Base-by-base conservation (phyloP, 2,113 vertebrate species). In the Chelonoidis abingdonii region DNA sequence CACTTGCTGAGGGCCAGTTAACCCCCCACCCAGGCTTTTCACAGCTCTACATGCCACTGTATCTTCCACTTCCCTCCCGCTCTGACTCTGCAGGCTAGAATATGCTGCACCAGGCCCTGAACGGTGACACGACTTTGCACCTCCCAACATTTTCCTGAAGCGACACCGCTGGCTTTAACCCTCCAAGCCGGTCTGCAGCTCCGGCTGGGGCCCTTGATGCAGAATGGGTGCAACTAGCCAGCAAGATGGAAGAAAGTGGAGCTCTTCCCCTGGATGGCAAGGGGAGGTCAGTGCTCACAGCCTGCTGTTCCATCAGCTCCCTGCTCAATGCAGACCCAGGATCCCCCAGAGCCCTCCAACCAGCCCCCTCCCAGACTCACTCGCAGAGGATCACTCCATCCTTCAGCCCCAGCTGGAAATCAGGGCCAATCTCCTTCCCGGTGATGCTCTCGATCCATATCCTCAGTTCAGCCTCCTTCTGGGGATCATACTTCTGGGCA, bases 381-480 rank as follows among this genome's bases (percentile, higher is more conserved):
- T 99, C 98, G 99, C 99, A 99, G 50, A 99, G 97, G 86, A 99
- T 98, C 59, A 99, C 96, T 1, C 99, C 99, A 0, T 98, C 98
- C 97, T 99, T 99, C 94, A 99, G 98, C 31, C 99, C 99, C 95
- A 99, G 99, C 98, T 99, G 99, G 97, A 99, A 99, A 95, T 99
- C 99, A 0, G 98, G 97, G 24, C 99, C 99, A 0, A 99, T 99
- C 53, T 97, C 16, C 17, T 94, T 93, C 29, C 99, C 99, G 0
- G 99, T 99, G 86, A 99, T 94, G 0, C 98, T 99, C 91, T 99
- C 99, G 0, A 99, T 99, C 99, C 99, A 99, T 10, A 97, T 80
- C 86, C 99, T 97, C 86, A 99, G 98, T 95, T 99, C 99, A 0
- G 98, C 98, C 94, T 99, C 99, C 88, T 98, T 99, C 97, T 99